Conservation (phyloP, 37 sponge, comb jelly and placozoan genomes). For the Tethya wilhelma region DNA sequence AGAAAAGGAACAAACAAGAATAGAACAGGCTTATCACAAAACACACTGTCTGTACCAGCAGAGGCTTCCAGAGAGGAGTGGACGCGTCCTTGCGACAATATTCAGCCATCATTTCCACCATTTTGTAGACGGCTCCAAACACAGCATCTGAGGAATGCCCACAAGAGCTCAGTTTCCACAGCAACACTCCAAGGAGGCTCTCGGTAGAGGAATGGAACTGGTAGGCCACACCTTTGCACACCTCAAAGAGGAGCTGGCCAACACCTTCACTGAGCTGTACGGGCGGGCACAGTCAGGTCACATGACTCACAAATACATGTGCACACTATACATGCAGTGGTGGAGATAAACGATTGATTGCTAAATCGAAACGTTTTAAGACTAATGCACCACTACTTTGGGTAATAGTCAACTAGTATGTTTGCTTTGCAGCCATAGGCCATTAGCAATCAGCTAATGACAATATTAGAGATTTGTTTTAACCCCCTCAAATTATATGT, state of each 20-base stretch:
- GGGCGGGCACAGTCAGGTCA: background rate
- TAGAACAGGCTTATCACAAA: background rate
- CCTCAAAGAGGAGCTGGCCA: constrained; percentile 86
- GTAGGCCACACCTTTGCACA: constrained; percentile 74
- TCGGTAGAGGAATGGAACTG: constrained; percentile 87
- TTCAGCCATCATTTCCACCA: constrained; percentile 76
- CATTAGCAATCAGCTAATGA: too few relatives aligned
- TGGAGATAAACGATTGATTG: too few relatives aligned
- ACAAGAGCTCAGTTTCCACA: constrained; percentile 28
- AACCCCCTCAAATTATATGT: too few relatives aligned
- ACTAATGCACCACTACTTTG: too few relatives aligned
- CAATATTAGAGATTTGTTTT: too few relatives aligned
- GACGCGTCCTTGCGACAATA: constrained; percentile 66
- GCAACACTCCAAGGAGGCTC: constrained; percentile 50
- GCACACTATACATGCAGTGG: too few relatives aligned
- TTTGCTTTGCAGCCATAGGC: too few relatives aligned
- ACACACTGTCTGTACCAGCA: constrained; percentile 37
- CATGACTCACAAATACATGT: background rate
- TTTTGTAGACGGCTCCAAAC: constrained; percentile 39
- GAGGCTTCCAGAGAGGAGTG: constrained; percentile 46
- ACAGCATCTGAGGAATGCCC: background rate
- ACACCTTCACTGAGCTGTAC: constrained; percentile 82
- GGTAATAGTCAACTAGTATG: too few relatives aligned
- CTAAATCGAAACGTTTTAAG: too few relatives aligned
- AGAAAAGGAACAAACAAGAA: background rate